Evolutionary conservation across 2,113 vertebrate genomes (phyloP).

Genomic region (Pterocles orientalis): DNA sequence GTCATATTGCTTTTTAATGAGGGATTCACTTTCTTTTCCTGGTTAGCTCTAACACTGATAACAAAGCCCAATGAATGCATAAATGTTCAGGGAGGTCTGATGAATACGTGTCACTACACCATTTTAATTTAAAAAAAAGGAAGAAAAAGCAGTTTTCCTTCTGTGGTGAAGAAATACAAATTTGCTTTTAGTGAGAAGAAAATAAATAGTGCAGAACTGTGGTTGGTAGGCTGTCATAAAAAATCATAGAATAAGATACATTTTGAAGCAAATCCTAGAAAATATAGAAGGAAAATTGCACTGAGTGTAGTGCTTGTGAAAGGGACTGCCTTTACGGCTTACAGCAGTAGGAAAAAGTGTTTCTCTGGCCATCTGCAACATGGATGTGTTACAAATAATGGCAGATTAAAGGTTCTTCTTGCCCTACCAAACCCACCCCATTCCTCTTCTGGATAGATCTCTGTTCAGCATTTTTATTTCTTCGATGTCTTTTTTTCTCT

Average conservation of each 20-base stretch:
- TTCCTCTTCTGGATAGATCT: background rate
- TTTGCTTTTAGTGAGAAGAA: background rate
- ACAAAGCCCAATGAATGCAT: slow-evolving; percentile 13
- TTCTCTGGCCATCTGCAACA: background rate
- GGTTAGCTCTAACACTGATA: slow-evolving; percentile 7
- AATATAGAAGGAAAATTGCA: background rate
- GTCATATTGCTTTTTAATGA: slow-evolving; percentile 63
- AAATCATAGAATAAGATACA: background rate
- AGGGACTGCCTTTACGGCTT: background rate
- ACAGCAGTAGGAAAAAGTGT: background rate
- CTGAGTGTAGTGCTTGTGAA: background rate
- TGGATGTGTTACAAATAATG: background rate
- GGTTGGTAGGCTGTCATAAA: background rate
- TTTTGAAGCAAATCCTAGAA: background rate
- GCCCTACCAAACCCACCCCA: background rate
- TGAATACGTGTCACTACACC: background rate
- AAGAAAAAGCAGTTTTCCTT: background rate
- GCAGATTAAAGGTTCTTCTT: background rate
- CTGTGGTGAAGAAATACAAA: background rate
- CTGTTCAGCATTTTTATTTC: background rate
- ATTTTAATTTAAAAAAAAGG: slow-evolving; percentile 40
- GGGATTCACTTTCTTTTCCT: slow-evolving; percentile 7
- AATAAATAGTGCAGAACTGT: background rate
- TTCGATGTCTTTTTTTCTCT: background rate
- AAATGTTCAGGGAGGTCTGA: slow-evolving; percentile 16